These are phyloP conservation scores for Amphiprion clarkii DNA, from an alignment of 2,797 vertebrate species.

Conservation along the genomic window DNA sequence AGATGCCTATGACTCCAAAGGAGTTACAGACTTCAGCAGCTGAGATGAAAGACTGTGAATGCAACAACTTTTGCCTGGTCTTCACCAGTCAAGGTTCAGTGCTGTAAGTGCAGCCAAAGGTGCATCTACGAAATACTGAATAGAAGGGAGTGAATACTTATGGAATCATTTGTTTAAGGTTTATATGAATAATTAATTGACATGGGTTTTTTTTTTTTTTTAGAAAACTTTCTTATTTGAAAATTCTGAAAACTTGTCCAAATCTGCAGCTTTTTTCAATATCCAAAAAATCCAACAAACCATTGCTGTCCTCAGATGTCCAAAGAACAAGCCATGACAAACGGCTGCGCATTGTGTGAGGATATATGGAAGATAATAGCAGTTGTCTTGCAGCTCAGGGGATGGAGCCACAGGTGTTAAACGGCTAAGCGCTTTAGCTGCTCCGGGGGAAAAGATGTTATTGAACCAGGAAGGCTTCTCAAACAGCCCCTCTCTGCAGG, in stretches of 20 bases:
- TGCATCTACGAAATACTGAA: too few species aligned
- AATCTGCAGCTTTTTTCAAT: constrained; percentile 8
- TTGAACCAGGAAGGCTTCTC: constrained; percentile 83
- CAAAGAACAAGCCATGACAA: constrained; percentile 61
- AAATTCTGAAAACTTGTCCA: background rate
- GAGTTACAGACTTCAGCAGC: too few species aligned
- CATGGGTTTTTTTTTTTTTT: constrained; percentile 2
- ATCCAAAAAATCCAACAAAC: constrained; percentile 15
- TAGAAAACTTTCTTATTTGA: background rate
- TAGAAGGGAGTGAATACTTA: too few species aligned
- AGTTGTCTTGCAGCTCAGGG: constrained; percentile 64
- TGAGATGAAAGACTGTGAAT: too few species aligned
- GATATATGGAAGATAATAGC: constrained; percentile 61
- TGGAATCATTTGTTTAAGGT: too few species aligned
- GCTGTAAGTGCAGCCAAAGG: too few species aligned
- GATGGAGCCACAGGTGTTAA: constrained; percentile 84
- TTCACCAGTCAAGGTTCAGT: too few species aligned
- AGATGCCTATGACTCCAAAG: too few species aligned
- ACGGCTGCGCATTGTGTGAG: constrained; percentile 55
- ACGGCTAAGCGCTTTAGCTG: constrained; percentile 80
- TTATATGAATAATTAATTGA: too few species aligned
- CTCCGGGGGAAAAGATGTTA: constrained; percentile 77
- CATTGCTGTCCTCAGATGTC: constrained; percentile 47
- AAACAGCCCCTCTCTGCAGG: constrained; percentile 78
- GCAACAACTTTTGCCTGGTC: too few species aligned